Base-by-base conservation (phyloP, 1,140 invertebrate genomes). In the Glomeris maerens region DNA sequence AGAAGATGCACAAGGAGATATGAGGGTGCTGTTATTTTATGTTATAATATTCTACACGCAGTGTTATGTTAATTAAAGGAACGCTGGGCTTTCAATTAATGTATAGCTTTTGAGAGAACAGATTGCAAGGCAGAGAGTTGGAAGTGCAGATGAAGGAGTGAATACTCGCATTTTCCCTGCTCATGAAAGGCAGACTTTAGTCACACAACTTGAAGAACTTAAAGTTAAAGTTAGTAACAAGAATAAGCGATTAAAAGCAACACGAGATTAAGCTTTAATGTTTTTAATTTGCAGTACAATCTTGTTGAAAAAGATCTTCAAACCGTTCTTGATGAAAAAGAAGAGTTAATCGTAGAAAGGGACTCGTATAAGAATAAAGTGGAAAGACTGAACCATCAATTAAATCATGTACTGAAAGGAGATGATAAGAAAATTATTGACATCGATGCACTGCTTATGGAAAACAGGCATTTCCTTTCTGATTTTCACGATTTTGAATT, bases 311-410 rank as follows among this genome's bases (percentile, higher is more conserved):
- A 76, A 25, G 84, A 91, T 68, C 69, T 89, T 20, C 77, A 84
- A 57, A 62, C 66, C 39, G 74, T 87, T 21, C 64, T 90, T 28
- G 86, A 90, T 71, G 85, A 90, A 62, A 88, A 89, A 64, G 83
- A 88, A 60, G 87, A 90, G 58, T 62, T 86, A 20, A 76, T 82
- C 21, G 79, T 74, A 13, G 84, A 89, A 62, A 69, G 84, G 52
- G 84, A 89, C 67, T 81, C 80, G n/a, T 86, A 84, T 57, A 83
- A 83, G 62, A 83, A 75, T 55, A 90, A 91, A 67, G 80, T 83
- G 14, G 82, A 86, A 61, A 69, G 84, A 28, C 72, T 90, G 2
- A 90, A 89, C 66, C 77, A 83, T 58, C 81, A 86, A 62, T 71
- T 91, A 10, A 81, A 81, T 55, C 78, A 77, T 56, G 75, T 84